Conservation (phyloP, 2,113 vertebrate species). For the Mustelus asterias region DNA sequence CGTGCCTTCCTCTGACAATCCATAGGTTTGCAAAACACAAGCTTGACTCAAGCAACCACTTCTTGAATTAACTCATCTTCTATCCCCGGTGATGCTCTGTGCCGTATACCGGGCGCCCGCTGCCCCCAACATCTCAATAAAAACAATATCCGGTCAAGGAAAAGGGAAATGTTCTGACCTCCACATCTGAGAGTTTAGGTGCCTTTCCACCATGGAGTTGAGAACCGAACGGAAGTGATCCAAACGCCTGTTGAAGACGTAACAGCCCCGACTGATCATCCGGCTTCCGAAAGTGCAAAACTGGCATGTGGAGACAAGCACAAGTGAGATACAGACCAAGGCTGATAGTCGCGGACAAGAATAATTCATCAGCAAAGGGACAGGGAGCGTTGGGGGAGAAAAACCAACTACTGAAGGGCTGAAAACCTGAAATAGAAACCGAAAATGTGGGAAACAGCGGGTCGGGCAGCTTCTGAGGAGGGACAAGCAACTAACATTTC, state of each 20-base stretch:
- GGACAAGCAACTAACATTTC: background rate
- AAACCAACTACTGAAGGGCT: background rate
- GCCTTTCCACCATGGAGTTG: conserved; percentile 80
- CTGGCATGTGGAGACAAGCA: conserved; percentile 47
- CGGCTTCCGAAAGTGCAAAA: conserved; percentile 83
- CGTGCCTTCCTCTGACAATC: background rate
- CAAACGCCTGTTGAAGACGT: conserved; percentile 78
- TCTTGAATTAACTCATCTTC: background rate
- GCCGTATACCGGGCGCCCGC: background rate
- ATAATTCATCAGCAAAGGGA: background rate
- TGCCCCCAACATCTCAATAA: background rate
- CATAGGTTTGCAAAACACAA: background rate
- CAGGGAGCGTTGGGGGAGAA: background rate
- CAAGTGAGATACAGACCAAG: background rate
- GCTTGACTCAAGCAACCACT: background rate
- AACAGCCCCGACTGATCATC: conserved; percentile 71
- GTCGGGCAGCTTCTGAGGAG: no score
- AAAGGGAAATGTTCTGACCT: conserved; percentile 61
- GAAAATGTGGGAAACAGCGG: background rate
- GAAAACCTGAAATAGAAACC: background rate
- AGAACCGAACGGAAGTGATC: conserved; percentile 81
- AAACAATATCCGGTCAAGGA: background rate
- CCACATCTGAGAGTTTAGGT: conserved; percentile 82
- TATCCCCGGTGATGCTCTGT: background rate
- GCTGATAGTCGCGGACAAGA: background rate